phyloP scores from a whole-genome alignment of 2,888 invertebrate genomes.

The Megamerina dolium region DNA sequence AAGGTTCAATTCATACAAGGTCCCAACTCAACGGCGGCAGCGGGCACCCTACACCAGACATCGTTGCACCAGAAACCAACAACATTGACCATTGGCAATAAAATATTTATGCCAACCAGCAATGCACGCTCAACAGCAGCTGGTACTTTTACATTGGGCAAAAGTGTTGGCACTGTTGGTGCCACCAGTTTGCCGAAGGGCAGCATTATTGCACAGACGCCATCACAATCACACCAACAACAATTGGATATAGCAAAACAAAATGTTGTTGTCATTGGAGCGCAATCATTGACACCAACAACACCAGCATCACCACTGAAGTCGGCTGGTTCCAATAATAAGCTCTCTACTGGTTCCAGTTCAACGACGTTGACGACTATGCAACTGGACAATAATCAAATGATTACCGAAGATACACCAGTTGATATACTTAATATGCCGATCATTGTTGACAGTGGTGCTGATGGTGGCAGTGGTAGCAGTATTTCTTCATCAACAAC shows the following conservation, averaged over 20 bases:
- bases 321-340: no score
- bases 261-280: slow-evolving; percentile 38
- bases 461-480: slow-evolving; percentile 13
- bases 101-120: slow-evolving; percentile 38
- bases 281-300: slow-evolving; percentile 11
- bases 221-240: slow-evolving; percentile 5
- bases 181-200: no score
- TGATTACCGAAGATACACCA: slow-evolving; percentile 57
- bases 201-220: no score
- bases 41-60: slow-evolving; percentile 12
- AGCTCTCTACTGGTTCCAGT: no score
- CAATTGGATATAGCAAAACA: slow-evolving; percentile 22
- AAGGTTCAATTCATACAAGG: slow-evolving; percentile 44
- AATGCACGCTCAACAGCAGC: slow-evolving; percentile 21
- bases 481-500: background rate
- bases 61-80: background rate
- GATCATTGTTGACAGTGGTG: slow-evolving; percentile 41
- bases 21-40: slow-evolving; percentile 23
- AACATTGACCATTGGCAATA: slow-evolving; percentile 14
- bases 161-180: slow-evolving; percentile 13
- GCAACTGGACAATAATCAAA: slow-evolving; percentile 30
- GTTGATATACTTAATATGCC: slow-evolving; percentile 50
- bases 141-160: slow-evolving; percentile 27
- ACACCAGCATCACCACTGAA: slow-evolving; percentile 6
- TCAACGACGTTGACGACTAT: no score